These are phyloP conservation scores for Sebastes trivittatus DNA, from an alignment of 2,797 vertebrate genomes.

Conservation along the genomic window DNA sequence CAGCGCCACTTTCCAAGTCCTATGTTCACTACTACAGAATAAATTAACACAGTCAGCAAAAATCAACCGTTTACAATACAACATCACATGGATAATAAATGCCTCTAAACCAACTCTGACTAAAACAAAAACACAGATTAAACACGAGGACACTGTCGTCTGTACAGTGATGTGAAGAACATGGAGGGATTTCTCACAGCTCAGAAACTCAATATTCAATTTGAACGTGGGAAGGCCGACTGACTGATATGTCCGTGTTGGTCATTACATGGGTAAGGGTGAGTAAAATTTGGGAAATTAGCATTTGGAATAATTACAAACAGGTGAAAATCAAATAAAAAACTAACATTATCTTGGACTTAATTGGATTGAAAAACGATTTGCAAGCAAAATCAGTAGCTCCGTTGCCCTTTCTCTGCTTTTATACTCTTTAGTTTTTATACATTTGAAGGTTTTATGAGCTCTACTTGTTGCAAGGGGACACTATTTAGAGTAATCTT, in stretches of 20 bases:
- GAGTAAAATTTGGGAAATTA: not conserved
- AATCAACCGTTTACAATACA: conserved; percentile 36
- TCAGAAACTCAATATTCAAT: not conserved
- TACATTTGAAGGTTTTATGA: not conserved
- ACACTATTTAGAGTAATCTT: not conserved
- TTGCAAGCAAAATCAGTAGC: not conserved
- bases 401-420: rapidly evolving
- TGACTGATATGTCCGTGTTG: not conserved
- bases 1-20: conserved; percentile 32
- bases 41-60: conserved; percentile 70
- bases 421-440: too few species aligned
- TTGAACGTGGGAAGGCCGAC: not conserved
- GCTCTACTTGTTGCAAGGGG: not conserved
- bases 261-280: rapidly evolving
- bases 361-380: not conserved
- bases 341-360: not conserved
- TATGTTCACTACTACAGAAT: conserved; percentile 49
- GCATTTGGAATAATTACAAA: not conserved
- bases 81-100: conserved; percentile 35
- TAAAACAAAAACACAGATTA: not conserved
- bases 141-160: conserved; percentile 14
- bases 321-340: not conserved
- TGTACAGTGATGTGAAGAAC: conserved; percentile 41
- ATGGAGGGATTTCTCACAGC: conserved; percentile 21
- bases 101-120: conserved; percentile 1